phyloP scores from a whole-genome alignment of 2,888 invertebrate genomes.

The Oeneis ivallda region DNA sequence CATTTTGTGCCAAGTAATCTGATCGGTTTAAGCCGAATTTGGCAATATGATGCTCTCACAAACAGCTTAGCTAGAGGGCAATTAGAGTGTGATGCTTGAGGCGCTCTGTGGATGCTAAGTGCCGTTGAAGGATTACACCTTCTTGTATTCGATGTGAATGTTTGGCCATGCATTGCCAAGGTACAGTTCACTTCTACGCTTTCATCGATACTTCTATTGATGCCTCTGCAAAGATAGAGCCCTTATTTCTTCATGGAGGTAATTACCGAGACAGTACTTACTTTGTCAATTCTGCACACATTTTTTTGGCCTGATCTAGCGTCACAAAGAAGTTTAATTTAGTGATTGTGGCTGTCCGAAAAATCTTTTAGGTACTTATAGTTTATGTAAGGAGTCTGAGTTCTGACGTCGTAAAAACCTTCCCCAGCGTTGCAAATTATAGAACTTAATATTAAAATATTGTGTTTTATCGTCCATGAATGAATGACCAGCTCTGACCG shows the following conservation, averaged over 20 bases:
- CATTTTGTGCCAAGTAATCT: neutral
- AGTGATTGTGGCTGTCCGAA: no score
- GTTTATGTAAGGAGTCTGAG: no score
- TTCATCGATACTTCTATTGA: neutral
- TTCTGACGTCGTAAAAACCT: no score
- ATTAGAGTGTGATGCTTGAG: slow-evolving; percentile 12
- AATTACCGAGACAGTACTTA: neutral
- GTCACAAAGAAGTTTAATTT: neutral
- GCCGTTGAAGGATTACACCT: slow-evolving; percentile 13
- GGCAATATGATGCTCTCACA: slow-evolving; percentile 11
- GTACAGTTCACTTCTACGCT: neutral
- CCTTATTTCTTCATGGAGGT: neutral
- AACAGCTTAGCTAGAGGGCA: slow-evolving; percentile 12
- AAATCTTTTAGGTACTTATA: no score
- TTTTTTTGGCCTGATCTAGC: neutral
- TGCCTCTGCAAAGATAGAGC: neutral
- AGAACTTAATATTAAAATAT: no score
- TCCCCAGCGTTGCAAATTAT: no score
- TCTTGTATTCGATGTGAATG: slow-evolving; percentile 2
- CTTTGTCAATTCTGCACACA: neutral
- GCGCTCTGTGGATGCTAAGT: slow-evolving; percentile 15
- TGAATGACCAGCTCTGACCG: no score
- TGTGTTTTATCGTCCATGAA: no score
- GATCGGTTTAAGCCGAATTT: slow-evolving; percentile 6
- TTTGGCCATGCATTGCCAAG: neutral